Percentiles rank a stretch among this genome's conserved stretches.
These are phyloP conservation scores for Spodoptera picta DNA, from an alignment of 2,888 invertebrate genomes.

Conservation along the genomic window DNA sequence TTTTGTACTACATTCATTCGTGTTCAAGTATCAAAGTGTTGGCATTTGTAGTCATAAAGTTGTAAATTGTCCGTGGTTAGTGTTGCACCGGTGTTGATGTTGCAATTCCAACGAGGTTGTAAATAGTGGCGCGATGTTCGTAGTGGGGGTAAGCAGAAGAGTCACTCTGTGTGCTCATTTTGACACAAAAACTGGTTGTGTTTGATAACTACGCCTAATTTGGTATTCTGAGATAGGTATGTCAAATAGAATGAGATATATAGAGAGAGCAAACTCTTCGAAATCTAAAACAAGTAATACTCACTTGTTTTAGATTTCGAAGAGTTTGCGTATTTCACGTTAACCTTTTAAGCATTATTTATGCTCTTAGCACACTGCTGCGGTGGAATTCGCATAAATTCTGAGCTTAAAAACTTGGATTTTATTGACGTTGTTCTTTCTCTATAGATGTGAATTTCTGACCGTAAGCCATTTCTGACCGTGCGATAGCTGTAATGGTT, in stretches of 20 bases:
- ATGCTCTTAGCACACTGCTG: too few species aligned
- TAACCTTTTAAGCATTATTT: too few species aligned
- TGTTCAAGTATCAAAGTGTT: slow-evolving; percentile 5
- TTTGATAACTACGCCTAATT: not conserved
- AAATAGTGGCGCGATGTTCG: slow-evolving; percentile 20
- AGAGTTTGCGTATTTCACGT: too few species aligned
- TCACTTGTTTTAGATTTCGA: slow-evolving; percentile 12
- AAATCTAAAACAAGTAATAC: too few species aligned
- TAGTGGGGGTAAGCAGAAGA: slow-evolving; percentile 25
- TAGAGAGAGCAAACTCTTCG: too few species aligned
- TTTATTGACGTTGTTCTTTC: too few species aligned
- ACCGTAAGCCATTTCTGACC: too few species aligned
- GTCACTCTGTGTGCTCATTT: slow-evolving; percentile 12
- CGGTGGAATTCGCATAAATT: too few species aligned
- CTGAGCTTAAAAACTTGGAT: too few species aligned
- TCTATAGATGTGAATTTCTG: too few species aligned
- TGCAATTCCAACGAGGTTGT: slow-evolving; percentile 31
- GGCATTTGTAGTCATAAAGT: slow-evolving; percentile 2
- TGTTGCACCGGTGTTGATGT: slow-evolving; percentile 30
- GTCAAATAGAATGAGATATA: not conserved
- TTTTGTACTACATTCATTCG: slow-evolving; percentile 22
- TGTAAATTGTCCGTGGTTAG: slow-evolving; percentile 1
- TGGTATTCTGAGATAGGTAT: slow-evolving; percentile 1
- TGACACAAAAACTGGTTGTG: slow-evolving; percentile 18
- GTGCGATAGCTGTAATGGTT: too few species aligned